phyloP scores from a whole-genome alignment of 2,113 vertebrate species.

The Ornithorhynchus anatinus region DNA sequence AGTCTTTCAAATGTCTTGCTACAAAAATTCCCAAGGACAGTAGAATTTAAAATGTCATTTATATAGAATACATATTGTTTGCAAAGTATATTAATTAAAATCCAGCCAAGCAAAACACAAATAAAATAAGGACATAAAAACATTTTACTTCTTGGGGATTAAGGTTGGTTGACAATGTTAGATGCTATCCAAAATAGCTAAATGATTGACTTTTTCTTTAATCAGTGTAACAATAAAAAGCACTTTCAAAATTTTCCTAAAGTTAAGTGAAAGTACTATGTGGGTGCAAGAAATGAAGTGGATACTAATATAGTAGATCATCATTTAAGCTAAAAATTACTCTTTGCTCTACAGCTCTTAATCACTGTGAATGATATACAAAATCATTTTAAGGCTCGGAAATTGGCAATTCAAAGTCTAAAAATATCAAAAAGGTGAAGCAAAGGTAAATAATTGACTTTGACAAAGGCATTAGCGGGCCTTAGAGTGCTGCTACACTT shows the following conservation, averaged over 20 bases:
- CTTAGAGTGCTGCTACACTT: too few species aligned
- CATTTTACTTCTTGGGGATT: conserved; percentile 19
- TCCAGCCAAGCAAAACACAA: conserved; percentile 11
- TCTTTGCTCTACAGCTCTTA: conserved; percentile 23
- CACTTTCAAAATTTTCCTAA: too few species aligned
- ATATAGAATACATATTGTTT: conserved; percentile 47
- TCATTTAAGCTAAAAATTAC: conserved; percentile 35
- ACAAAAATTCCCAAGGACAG: background rate
- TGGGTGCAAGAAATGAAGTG: too few species aligned
- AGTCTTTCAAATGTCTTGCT: conserved; percentile 19
- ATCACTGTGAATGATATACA: too few species aligned
- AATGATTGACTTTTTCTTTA: conserved; percentile 14
- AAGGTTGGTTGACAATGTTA: background rate
- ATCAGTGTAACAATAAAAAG: conserved; percentile 13
- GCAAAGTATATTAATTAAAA: conserved; percentile 43
- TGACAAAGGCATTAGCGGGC: too few species aligned
- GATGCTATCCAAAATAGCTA: background rate
- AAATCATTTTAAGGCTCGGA: too few species aligned
- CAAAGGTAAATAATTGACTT: too few species aligned
- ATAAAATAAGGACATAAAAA: conserved; percentile 15
- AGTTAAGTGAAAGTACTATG: too few species aligned
- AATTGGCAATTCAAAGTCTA: too few species aligned
- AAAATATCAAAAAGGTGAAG: too few species aligned
- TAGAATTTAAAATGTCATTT: conserved; percentile 39
- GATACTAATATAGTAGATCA: conserved; percentile 20